Conservation (phyloP, 2,797 vertebrate genomes). For the Cheirogaleus major region DNA sequence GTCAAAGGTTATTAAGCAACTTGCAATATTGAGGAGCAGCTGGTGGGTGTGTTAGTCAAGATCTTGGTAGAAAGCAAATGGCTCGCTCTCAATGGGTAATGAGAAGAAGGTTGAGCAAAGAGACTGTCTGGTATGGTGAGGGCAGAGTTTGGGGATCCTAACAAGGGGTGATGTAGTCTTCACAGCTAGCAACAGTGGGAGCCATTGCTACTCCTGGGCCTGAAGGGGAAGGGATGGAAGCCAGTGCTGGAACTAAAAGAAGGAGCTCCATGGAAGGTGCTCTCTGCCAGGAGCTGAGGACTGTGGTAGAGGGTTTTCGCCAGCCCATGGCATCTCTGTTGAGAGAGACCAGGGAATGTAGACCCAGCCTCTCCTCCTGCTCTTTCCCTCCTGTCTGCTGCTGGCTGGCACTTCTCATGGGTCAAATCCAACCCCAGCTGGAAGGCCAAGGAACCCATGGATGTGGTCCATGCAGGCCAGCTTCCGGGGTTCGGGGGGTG, state of each 20-base stretch:
- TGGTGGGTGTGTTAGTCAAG: background rate
- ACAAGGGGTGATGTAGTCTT: background rate
- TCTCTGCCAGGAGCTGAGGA: background rate
- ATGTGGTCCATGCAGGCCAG: accelerated
- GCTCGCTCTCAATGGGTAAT: background rate
- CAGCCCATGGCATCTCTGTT: background rate
- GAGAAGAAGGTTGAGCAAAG: background rate
- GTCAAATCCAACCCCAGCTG: background rate
- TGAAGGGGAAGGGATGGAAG: background rate
- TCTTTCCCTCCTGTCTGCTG: background rate
- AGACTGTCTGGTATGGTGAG: background rate
- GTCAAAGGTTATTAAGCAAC: background rate
- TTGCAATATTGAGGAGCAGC: background rate
- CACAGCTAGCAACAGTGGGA: background rate
- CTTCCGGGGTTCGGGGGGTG: background rate
- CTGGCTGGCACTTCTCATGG: background rate
- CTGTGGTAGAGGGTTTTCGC: no score
- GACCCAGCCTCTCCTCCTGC: background rate
- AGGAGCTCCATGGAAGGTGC: background rate
- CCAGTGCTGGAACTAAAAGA: background rate
- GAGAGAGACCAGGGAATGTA: background rate
- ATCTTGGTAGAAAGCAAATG: background rate
- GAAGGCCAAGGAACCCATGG: background rate
- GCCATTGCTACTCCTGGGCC: background rate
- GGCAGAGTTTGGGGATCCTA: background rate